Evolutionary conservation across 2,888 invertebrate genomes (phyloP).

Genomic region (Spisula subtruncata): DNA sequence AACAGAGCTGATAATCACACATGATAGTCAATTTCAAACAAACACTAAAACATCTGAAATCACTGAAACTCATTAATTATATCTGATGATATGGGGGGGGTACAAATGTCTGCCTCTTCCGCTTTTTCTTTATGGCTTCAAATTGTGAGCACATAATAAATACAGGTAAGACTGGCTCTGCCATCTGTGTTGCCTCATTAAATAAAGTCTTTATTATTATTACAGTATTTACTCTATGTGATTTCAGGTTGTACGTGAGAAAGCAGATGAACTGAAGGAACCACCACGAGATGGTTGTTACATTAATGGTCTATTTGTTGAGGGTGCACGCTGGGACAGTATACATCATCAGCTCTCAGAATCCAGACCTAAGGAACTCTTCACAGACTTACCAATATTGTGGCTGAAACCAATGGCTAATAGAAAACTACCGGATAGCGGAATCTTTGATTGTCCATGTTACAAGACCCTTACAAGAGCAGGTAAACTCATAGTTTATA

Average conservation of each 20-base stretch:
- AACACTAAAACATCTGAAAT: too few relatives aligned
- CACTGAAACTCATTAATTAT: too few relatives aligned
- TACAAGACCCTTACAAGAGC: slow-evolving; percentile 91
- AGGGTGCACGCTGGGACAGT: slow-evolving; percentile 87
- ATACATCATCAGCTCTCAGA: slow-evolving; percentile 81
- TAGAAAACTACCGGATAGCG: slow-evolving; percentile 89
- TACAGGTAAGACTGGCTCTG: too few relatives aligned
- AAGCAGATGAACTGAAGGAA: slow-evolving; percentile 79
- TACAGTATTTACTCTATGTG: too few relatives aligned
- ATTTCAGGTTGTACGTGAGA: slow-evolving; percentile 82
- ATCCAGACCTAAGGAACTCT: slow-evolving; percentile 87
- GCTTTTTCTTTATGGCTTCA: too few relatives aligned
- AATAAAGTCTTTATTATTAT: too few relatives aligned
- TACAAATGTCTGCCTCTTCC: too few relatives aligned
- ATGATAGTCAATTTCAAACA: too few relatives aligned
- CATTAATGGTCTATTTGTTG: slow-evolving; percentile 87
- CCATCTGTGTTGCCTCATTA: too few relatives aligned
- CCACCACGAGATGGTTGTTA: slow-evolving; percentile 88
- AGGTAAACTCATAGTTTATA: slow-evolving; percentile 75
- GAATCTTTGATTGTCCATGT: slow-evolving; percentile 90
- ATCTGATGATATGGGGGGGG: too few relatives aligned
- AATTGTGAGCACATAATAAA: too few relatives aligned
- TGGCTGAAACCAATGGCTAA: slow-evolving; percentile 92
- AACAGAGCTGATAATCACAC: too few relatives aligned
- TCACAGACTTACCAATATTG: slow-evolving; percentile 91